Evolutionary conservation across 2,797 vertebrate species (phyloP), one percentile per base, ranked within the genome.

Genomic region (Mus caroli): DNA sequence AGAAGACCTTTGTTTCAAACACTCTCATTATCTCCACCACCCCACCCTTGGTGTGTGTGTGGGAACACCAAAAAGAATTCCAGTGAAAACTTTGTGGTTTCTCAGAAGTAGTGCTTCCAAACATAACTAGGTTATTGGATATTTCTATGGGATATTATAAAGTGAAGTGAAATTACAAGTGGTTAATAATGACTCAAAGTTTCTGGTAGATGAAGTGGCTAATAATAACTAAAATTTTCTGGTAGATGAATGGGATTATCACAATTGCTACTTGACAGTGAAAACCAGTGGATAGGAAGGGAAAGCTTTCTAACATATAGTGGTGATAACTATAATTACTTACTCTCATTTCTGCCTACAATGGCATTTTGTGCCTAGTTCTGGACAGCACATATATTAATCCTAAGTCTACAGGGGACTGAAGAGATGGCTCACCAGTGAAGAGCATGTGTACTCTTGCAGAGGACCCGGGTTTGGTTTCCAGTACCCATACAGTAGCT

Each of bases 81-180:
- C 28, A 89, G 56, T 83, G 34, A 97, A 97, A 75, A 31, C 9
- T 95, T 96, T 93, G 91, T 94, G 91, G 90, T 95, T 82, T 96
- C 75, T 84, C 77, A 46, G 88, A 22, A 95, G 64, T 52, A 92
- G 71, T 80, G 34, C 31, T 76, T 96, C 87, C 20, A 80, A 79
- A 78, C 91, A 86, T 52, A 94, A 91, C 24, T 93, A 62, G 76
- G 89, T 90, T 90, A 83, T 31, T 54, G 58, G 71, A 88, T 88
- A 19, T 80, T 97, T 96, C 92, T 46, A 76, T 88, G 54, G 67
- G 69, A 90, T 90, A 96, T 90, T 43, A 19, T 64, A 88, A 95
- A 92, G 50, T 34, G 85, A 95, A 92, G 50, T 34, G 85, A 92
- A 96, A 92, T 90, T 86, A 94, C 31, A 86, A 82, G 50, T 86